phyloP scores from a whole-genome alignment of 2,888 invertebrate genomes.

The Nomada goodeniana region DNA sequence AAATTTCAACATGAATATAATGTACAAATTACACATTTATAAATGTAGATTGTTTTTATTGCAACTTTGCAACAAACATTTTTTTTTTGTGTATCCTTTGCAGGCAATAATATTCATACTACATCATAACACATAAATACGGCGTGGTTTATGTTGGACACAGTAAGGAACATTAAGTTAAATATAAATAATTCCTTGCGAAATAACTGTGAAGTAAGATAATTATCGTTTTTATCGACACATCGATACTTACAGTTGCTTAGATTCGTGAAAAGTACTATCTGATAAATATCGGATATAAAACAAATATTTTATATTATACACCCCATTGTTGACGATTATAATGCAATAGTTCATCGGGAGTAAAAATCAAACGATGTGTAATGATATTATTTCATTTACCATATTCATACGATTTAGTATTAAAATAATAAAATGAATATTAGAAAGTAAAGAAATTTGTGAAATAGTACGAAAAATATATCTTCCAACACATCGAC shows the following conservation, averaged over 20 bases:
- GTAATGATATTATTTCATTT: no score
- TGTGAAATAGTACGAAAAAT: no score
- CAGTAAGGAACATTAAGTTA: background rate
- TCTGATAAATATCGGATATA: background rate
- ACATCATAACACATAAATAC: background rate
- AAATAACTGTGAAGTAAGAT: background rate
- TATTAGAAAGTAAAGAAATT: no score
- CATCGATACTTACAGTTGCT: background rate
- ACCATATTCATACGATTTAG: no score
- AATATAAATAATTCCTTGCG: background rate
- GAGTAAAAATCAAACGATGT: no score
- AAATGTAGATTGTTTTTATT: slow-evolving; percentile 3
- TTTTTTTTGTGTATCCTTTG: background rate
- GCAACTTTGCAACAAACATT: no score
- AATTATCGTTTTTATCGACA: background rate
- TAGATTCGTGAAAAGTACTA: background rate
- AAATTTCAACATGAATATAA: background rate
- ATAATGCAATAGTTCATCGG: no score
- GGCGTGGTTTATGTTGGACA: background rate
- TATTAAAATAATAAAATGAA: no score
- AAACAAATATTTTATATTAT: background rate
- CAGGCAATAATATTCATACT: slow-evolving; percentile 2
- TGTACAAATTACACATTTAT: slow-evolving; percentile 15
- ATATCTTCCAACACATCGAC: no score
- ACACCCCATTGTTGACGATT: no score